These are phyloP conservation scores for Monochamus saltuarius DNA, from an alignment of 1,140 invertebrate species.

Conservation along the genomic window DNA sequence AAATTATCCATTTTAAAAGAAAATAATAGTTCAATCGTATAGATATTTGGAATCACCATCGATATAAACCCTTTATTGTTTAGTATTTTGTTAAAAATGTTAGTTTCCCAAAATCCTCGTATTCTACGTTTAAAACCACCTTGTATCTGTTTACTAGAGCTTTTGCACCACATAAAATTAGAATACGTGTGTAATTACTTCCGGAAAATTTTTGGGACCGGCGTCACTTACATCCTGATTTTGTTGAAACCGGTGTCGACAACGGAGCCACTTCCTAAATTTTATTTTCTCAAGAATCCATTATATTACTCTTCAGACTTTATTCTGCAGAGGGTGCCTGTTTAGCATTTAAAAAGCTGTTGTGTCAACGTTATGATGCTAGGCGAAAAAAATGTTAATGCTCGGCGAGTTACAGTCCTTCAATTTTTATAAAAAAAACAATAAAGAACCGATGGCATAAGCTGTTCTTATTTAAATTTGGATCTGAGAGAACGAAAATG, in stretches of 20 bases:
- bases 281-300: no score
- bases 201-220: background rate
- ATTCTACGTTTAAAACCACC: no score
- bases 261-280: background rate
- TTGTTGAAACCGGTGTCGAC: background rate
- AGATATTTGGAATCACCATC: no score
- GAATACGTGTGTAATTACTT: background rate
- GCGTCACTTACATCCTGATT: background rate
- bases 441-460: background rate
- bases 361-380: conserved; percentile 1
- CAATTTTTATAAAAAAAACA: background rate
- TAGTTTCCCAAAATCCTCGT: no score
- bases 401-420: background rate
- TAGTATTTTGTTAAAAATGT: background rate
- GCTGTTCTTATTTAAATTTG: background rate
- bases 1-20: no score
- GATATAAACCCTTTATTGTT: background rate
- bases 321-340: conserved; percentile 1
- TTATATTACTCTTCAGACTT: background rate
- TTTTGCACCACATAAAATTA: no score
- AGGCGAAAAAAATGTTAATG: conserved; percentile 24
- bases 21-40: no score
- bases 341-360: conserved; percentile 17
- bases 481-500: background rate
- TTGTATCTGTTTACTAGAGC: no score